Evolutionary conservation across 2,888 invertebrate genomes (phyloP), one percentile per base, ranked within the genome.

Genomic region (Melanchra persicariae): DNA sequence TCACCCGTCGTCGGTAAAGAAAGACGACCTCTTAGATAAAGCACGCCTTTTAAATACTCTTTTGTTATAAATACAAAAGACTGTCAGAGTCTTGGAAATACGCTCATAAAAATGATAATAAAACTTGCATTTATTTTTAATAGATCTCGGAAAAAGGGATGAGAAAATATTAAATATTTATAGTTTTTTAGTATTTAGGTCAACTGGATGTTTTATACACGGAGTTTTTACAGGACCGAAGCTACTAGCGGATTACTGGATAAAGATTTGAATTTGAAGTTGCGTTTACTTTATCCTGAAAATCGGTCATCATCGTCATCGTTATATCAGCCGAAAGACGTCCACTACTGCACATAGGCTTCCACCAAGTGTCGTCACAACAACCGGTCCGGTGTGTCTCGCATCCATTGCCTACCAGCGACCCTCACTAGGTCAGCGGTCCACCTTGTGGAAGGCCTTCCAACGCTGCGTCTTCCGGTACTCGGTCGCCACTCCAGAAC

Each of bases 41-140:
- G 34, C 69, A 54, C 26, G 47, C 17, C 17, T 65, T 54, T 51
- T 30, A n/a, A 57, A 30, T 40, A 67, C 22, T 24, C 47, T 43
- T 75, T 75, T 75, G 15, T 59, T 24, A 40, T 52, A 26, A 34
- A 45, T 40, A 59, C 40, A 69, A 75, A 74, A 74, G 59, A 2
- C 45, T 45, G n/a, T 40, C 15, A 15, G 34, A 19, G 12, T 49
- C 51, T 58, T 12, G 6, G 49, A 5, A 24, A 26, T 47, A 30
- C 7, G 52, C 47, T 43, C 40, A 62, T 58, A 61, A 40, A 30
- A 61, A 26, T 9, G 26, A 34, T 61, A 22, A 22, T 58, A 58
- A 74, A 74, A 74, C 37, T 30, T 62, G 40, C 19, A 62, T 45
- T 19, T 4, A 1, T 22, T 62, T 67, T 62, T 52, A 60, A 40